Evolutionary conservation across 2,113 vertebrate genomes (phyloP), one percentile per base, ranked within the genome.

Genomic region (Pontoporia blainvillei): DNA sequence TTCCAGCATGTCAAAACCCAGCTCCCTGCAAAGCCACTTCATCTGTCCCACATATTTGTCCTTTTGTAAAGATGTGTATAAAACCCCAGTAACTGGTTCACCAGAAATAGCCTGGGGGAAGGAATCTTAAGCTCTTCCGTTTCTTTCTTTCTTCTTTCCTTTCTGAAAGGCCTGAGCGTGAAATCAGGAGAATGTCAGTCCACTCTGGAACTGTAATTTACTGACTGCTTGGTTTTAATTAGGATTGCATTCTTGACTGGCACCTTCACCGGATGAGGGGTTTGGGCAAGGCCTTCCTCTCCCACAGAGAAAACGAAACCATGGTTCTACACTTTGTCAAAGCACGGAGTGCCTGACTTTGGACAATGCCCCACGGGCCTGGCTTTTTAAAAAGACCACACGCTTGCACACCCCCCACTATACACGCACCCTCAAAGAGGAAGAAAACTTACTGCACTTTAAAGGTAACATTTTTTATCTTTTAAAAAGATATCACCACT

Each of bases 11-110:
- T 97, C 95, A 97, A 93, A 98, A 96, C 88, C 92, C 93, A 98
- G 96, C 23, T 95, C 97, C 78, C 91, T 49, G 94, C 96, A 69
- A 97, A 95, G 85, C 85, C 96, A 96, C 90, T 97, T 97, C 85
- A 62, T 90, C 86, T 98, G 98, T 98, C 98, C 98, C 98, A 98
- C 96, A 98, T 98, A 98, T 97, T 98, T 98, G 94, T 98, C 83
- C 91, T 98, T 98, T 96, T 90, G 95, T 86, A 94, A 93, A 94
- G 91, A 86, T 86, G 84, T 97, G 90, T 96, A 95, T 72, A 97
- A 98, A 98, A 97, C 91, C 83, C 96, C 90, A 97, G 90, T 90
- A 98, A 97, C 90, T 94, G 83, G 69, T 67, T 97, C 95, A 98
- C 91, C 69, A 96, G 98, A 97, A 98, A 98, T 90, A 98, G 97